Percentiles rank a stretch among this genome's conserved stretches.
Conservation (phyloP, 2,888 invertebrate species). For the Eremobia ochroleuca region DNA sequence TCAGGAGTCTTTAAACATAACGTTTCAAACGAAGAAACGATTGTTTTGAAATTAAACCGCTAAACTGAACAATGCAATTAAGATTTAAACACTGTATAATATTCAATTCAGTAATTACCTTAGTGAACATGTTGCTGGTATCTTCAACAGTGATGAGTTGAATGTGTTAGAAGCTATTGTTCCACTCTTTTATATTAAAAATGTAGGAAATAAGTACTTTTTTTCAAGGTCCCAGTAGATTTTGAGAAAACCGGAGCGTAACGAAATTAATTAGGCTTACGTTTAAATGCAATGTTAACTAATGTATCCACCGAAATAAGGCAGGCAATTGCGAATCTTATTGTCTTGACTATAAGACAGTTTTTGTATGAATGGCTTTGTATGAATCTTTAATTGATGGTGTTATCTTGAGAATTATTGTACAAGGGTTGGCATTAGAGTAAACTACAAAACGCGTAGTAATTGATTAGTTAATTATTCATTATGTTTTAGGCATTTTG, state of each 20-base stretch:
- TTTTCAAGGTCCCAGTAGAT: slow-evolving; percentile 80
- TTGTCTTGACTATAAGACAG: not conserved
- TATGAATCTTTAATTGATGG: slow-evolving; percentile 58
- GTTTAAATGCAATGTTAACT: slow-evolving; percentile 72
- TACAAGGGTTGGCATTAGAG: slow-evolving; percentile 64
- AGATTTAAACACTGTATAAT: slow-evolving; percentile 55
- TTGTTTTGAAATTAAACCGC: slow-evolving; percentile 9
- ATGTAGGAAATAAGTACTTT: slow-evolving; percentile 77
- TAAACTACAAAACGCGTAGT: slow-evolving; percentile 54
- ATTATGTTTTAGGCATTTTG: slow-evolving; percentile 13
- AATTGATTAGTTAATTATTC: slow-evolving; percentile 44
- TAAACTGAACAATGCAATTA: slow-evolving; percentile 37
- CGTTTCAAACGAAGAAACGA: not conserved
- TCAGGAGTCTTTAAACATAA: not conserved
- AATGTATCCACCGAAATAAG: slow-evolving; percentile 48
- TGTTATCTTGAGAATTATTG: slow-evolving; percentile 58
- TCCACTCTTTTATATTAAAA: slow-evolving; percentile 81
- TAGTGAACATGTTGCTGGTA: slow-evolving; percentile 80
- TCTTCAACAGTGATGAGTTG: slow-evolving; percentile 78
- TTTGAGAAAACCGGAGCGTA: slow-evolving; percentile 82
- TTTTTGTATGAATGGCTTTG: slow-evolving; percentile 24
- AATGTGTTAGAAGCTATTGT: slow-evolving; percentile 78
- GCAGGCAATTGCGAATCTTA: slow-evolving; percentile 56
- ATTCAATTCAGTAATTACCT: slow-evolving; percentile 78
- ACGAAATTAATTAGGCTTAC: slow-evolving; percentile 77